These are phyloP conservation scores for Baryphthengus martii DNA, from an alignment of 2,113 vertebrate genomes.

Conservation along the genomic window DNA sequence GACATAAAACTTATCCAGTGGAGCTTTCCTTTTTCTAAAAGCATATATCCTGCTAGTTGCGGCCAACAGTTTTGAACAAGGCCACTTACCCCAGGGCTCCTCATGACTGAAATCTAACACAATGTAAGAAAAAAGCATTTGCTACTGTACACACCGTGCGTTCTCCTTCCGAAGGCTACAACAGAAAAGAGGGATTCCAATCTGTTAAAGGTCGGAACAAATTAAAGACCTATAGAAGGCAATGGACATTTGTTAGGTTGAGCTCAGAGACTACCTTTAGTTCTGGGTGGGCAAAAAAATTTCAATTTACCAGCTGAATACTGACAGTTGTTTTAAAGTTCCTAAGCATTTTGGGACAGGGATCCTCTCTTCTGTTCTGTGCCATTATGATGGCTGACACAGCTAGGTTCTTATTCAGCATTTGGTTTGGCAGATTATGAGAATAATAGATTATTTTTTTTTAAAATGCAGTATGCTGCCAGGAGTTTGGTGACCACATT, in stretches of 20 bases:
- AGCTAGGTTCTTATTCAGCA: neutral
- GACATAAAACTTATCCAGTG: neutral
- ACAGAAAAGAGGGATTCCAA: neutral
- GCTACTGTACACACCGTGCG: neutral
- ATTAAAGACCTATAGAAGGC: neutral
- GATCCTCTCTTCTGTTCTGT: neutral
- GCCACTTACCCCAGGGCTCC: neutral
- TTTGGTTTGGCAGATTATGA: neutral
- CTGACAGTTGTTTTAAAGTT: neutral
- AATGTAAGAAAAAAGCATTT: neutral
- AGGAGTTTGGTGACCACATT: neutral
- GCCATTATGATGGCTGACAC: neutral
- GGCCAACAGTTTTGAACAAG: neutral
- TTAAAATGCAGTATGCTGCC: neutral
- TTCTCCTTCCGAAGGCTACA: neutral
- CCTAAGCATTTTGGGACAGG: neutral
- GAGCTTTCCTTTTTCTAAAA: neutral
- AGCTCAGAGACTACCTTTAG: neutral
- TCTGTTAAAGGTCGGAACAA: neutral
- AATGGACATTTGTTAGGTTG: neutral
- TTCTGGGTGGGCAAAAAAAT: neutral
- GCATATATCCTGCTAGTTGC: neutral
- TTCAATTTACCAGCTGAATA: neutral
- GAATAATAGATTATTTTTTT: neutral
- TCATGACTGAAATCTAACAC: neutral